Percentiles rank a stretch among this genome's conserved stretches.
Conservation (phyloP, 2,888 invertebrate species). For the Aporophyla lueneburgensis region DNA sequence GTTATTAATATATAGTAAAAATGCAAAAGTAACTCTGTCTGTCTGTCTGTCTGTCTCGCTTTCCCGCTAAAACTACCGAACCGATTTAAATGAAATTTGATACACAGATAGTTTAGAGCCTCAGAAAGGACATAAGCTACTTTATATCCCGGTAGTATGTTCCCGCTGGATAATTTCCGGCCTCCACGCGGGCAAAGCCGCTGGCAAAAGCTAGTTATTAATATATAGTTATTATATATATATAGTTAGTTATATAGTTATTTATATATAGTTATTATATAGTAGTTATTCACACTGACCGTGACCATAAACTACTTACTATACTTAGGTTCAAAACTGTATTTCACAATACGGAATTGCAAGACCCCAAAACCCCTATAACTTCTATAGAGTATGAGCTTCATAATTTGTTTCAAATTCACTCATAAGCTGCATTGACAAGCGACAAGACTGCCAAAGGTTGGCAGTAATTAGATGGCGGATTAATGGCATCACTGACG, state of each 20-base stretch:
- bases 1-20: not conserved
- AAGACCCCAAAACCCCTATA: not conserved
- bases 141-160: too few relatives aligned
- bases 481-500: slow-evolving; percentile 50
- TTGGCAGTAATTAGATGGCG: slow-evolving; percentile 60
- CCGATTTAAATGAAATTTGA: too few relatives aligned
- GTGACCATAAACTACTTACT: not conserved
- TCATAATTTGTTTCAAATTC: slow-evolving; percentile 33
- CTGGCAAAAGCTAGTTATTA: too few relatives aligned
- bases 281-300: not conserved
- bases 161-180: too few relatives aligned
- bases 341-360: not conserved
- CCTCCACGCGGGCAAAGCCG: too few relatives aligned
- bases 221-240: too few relatives aligned
- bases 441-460: slow-evolving; percentile 39
- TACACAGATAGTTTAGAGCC: too few relatives aligned
- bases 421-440: slow-evolving; percentile 37
- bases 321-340: not conserved
- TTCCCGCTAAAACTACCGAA: too few relatives aligned
- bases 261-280: not conserved
- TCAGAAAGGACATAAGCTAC: too few relatives aligned
- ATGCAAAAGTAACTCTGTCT: too few relatives aligned
- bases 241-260: too few relatives aligned
- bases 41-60: too few relatives aligned
- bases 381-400: not conserved